A percentile compares a stretch with the other conserved stretches of the same genome.
These are phyloP conservation scores for Cyanocitta stelleri DNA, from an alignment of 2,113 vertebrate genomes.

Conservation along the genomic window DNA sequence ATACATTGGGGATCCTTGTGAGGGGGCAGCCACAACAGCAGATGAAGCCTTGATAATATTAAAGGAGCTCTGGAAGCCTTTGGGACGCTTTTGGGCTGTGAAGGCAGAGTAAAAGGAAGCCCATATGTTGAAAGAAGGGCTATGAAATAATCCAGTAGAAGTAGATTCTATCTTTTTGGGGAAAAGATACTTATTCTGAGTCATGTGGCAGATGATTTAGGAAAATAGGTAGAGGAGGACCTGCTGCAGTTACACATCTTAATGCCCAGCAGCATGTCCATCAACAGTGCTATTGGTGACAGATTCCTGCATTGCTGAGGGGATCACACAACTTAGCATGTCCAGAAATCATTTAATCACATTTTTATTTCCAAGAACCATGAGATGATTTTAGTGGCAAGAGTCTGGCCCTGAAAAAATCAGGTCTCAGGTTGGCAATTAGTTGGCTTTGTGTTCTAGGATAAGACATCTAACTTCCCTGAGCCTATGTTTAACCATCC, in stretches of 20 bases:
- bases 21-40: not conserved
- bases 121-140: not conserved
- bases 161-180: not conserved
- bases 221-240: not conserved
- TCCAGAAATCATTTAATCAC: not conserved
- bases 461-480: not conserved
- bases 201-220: not conserved
- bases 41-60: not conserved
- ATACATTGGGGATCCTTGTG: not conserved
- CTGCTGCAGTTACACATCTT: not conserved
- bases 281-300: not conserved
- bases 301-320: not conserved
- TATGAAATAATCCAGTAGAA: not conserved
- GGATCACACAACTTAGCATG: not conserved
- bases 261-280: not conserved
- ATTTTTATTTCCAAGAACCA: not conserved
- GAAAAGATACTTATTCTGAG: not conserved
- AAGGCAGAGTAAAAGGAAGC: not conserved
- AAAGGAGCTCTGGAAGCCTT: not conserved
- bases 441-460: not conserved
- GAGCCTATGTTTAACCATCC: not conserved
- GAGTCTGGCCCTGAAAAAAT: not conserved
- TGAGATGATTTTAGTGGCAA: not conserved
- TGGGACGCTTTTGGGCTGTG: not conserved
- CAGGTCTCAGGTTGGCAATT: not conserved